Base-by-base conservation (phyloP, 1,140 invertebrate genomes). In the Bombus sibiricus region DNA sequence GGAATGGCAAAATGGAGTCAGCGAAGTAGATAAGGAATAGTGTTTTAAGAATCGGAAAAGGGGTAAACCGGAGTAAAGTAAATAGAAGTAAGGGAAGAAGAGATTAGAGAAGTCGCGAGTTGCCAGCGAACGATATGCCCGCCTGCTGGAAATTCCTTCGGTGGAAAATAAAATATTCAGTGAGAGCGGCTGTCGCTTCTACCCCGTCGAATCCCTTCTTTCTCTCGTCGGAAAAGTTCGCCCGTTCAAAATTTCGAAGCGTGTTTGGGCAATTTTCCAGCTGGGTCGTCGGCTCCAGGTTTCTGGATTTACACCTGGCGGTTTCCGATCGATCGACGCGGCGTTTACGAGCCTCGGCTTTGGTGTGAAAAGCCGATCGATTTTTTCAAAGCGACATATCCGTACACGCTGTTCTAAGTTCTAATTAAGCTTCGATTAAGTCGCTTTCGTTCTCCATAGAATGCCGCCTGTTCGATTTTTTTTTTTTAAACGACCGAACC, bases 241-340 rank as follows among this genome's bases (percentile, higher is more conserved):
- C 18, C 12, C 28, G 59, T n/a, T 34, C 37, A 43, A 39, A n/a
- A 62, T 81, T 81, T 41, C 47, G 25, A 62, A 81, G 37, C 59
- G 68, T 73, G 53, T 73, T 73, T 81, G 69, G 79, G 79, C 79
- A 73, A 81, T 81, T 81, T 81, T 81, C 79, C 79, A 81, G 79
- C 79, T 57, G 37, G 34, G 41, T 34, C 78, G 43, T 13, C 15
- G 79, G 9, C 22, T 34, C 37, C n/a, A 25, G 47, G 47, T 73
- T 73, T 73, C 68, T 59, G 37, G n/a, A 73, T 81, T 81, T 81
- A 81, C 79, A 81, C 79, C 69, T 81, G 68, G 68, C 18, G 79
- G 79, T 81, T 73, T 59, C 9, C 66, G 22, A 43, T 73, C 68
- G 79, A 73, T 43, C 47, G 32, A 22, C 34, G 34, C 34, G 34